Conservation (phyloP, 2,888 invertebrate genomes). For the Lycophotia porphyrea region DNA sequence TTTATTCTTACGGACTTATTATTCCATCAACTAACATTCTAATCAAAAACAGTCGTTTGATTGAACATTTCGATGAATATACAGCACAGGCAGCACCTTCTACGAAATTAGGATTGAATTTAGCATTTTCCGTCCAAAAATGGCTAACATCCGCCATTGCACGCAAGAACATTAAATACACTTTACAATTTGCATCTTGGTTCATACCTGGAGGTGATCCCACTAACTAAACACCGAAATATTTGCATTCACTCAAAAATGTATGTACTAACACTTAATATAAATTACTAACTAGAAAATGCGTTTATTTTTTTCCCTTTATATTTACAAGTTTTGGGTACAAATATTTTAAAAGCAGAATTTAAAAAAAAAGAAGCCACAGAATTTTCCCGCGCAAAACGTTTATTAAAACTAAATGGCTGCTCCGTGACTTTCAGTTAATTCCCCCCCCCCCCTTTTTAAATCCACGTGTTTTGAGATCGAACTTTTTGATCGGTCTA, state of each 20-base stretch:
- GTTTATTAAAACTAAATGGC: slow-evolving; percentile 32
- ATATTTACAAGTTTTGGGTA: slow-evolving; percentile 10
- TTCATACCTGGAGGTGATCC: slow-evolving; percentile 8
- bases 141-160: slow-evolving; percentile 24
- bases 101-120: background rate
- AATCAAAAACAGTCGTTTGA: background rate
- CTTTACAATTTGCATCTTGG: slow-evolving; percentile 33
- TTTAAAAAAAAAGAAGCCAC: background rate
- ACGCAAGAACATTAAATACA: background rate
- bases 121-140: background rate
- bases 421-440: background rate
- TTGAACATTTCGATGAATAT: background rate
- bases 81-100: background rate
- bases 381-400: background rate
- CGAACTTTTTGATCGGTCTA: slow-evolving; percentile 55
- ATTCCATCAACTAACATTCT: background rate
- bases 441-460: background rate
- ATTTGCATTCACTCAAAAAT: slow-evolving; percentile 22
- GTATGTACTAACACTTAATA: slow-evolving; percentile 38
- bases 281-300: slow-evolving; percentile 60
- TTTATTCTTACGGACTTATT: background rate
- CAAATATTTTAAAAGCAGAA: background rate
- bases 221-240: slow-evolving; percentile 27
- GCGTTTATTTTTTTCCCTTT: slow-evolving; percentile 23
- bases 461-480: slow-evolving; percentile 48